Evolutionary conservation across 2,888 invertebrate species (phyloP).

Genomic region (Pogonocherus hispidulus): DNA sequence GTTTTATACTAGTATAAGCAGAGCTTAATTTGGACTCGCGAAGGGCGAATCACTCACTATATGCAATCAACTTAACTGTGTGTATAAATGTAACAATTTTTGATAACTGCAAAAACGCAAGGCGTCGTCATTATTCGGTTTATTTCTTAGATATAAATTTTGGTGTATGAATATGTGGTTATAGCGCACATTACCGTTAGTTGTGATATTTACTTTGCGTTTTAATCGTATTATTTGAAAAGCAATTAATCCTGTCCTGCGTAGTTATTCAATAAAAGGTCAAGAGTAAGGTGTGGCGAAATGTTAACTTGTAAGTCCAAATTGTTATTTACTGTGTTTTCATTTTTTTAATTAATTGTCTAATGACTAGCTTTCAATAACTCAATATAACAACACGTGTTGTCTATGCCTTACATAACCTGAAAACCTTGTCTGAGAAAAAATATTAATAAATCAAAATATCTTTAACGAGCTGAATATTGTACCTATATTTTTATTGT

Average conservation of each 20-base stretch:
- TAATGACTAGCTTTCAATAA: neutral
- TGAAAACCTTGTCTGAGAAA: neutral
- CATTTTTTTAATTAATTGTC: slow-evolving; percentile 7
- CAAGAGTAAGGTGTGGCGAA: slow-evolving; percentile 17
- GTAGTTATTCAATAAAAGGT: slow-evolving; percentile 17
- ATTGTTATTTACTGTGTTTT: slow-evolving; percentile 8
- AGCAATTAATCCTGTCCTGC: slow-evolving; percentile 14
- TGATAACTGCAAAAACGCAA: too few relatives aligned
- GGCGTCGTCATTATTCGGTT: too few relatives aligned
- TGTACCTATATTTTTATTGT: too few relatives aligned
- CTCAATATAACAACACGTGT: neutral
- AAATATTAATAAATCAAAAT: neutral
- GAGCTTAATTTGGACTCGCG: too few relatives aligned
- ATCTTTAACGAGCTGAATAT: too few relatives aligned
- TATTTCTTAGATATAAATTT: too few relatives aligned
- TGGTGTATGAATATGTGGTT: too few relatives aligned
- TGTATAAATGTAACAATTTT: too few relatives aligned
- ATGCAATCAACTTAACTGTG: too few relatives aligned
- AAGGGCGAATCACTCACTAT: too few relatives aligned
- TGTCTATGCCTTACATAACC: neutral
- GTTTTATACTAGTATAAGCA: too few relatives aligned
- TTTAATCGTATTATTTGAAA: slow-evolving; percentile 8
- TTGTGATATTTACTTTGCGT: too few relatives aligned
- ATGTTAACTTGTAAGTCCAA: slow-evolving; percentile 13
- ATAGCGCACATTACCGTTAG: neutral